Evolutionary conservation across 2,797 vertebrate genomes (phyloP).

Genomic region (Champsocephalus gunnari): DNA sequence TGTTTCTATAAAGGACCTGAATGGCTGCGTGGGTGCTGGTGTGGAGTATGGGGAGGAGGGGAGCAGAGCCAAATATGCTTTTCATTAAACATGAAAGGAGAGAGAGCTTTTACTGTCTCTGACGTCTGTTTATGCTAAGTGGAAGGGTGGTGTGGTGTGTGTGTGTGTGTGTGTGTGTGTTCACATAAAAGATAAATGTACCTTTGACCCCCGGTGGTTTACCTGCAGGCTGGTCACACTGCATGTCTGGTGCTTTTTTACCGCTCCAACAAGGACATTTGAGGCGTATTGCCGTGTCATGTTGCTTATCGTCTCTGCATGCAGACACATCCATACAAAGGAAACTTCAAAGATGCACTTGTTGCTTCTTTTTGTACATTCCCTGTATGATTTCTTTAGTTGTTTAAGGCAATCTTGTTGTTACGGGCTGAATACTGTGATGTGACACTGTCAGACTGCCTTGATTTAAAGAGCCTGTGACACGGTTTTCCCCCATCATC

Average conservation of each 20-base stretch:
- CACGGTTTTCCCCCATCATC: too few relatives aligned
- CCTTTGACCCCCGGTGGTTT: slow-evolving; percentile 46
- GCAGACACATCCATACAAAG: not conserved
- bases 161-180: slow-evolving; percentile 49
- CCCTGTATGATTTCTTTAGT: not conserved
- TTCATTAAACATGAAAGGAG: slow-evolving; percentile 81
- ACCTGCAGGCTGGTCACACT: slow-evolving; percentile 41
- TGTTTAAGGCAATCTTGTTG: not conserved
- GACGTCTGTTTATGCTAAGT: slow-evolving; percentile 62
- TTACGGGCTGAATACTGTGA: not conserved
- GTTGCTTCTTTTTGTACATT: not conserved
- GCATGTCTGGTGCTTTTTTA: slow-evolving; percentile 8
- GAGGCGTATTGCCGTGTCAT: not conserved
- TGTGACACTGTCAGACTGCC: not conserved
- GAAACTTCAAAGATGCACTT: slow-evolving; percentile 1
- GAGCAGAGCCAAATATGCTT: slow-evolving; percentile 66
- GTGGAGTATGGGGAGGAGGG: slow-evolving; percentile 34
- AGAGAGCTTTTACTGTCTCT: slow-evolving; percentile 70
- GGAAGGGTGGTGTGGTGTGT: slow-evolving; percentile 34
- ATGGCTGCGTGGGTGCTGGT: slow-evolving; percentile 62
- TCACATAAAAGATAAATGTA: slow-evolving; percentile 51
- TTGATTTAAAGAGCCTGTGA: too few relatives aligned
- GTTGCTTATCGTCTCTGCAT: not conserved
- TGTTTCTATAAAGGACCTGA: slow-evolving; percentile 66
- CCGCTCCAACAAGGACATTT: not conserved